Evolutionary conservation across 2,113 vertebrate species (phyloP).

Genomic region (Barbus barbus): DNA sequence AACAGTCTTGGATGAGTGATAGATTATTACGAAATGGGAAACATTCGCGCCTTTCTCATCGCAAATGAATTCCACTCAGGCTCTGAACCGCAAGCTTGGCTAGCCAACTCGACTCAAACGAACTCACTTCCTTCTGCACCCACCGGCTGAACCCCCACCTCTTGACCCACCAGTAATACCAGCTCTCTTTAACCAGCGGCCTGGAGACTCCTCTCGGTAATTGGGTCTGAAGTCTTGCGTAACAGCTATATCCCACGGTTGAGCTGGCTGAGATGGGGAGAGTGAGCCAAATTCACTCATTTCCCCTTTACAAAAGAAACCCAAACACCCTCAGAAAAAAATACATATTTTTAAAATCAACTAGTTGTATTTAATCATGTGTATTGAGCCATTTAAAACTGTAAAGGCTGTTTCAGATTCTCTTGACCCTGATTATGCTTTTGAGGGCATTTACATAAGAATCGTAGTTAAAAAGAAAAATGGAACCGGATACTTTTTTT

Average conservation of each 20-base stretch:
- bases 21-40: constrained; percentile 56
- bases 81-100: constrained; percentile 36
- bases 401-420: neutral
- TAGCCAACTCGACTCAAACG: constrained; percentile 7
- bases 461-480: neutral
- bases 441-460: neutral
- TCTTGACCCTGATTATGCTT: neutral
- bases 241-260: neutral
- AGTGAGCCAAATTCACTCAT: constrained; percentile 1
- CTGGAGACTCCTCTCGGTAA: constrained; percentile 7
- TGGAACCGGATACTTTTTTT: too few species aligned
- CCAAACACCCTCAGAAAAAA: neutral
- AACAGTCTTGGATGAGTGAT: neutral
- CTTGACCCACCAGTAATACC: neutral
- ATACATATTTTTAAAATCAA: neutral
- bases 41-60: constrained; percentile 51
- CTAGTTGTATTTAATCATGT: neutral
- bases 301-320: neutral
- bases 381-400: neutral
- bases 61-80: constrained; percentile 50
- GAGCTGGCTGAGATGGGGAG: neutral
- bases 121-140: neutral
- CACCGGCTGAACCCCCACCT: constrained; percentile 2
- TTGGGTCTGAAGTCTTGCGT: constrained; percentile 21
- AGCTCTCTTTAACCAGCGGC: constrained; percentile 21